Base-by-base conservation (phyloP, 2,113 vertebrate genomes). In the Hyaena hyaena region DNA sequence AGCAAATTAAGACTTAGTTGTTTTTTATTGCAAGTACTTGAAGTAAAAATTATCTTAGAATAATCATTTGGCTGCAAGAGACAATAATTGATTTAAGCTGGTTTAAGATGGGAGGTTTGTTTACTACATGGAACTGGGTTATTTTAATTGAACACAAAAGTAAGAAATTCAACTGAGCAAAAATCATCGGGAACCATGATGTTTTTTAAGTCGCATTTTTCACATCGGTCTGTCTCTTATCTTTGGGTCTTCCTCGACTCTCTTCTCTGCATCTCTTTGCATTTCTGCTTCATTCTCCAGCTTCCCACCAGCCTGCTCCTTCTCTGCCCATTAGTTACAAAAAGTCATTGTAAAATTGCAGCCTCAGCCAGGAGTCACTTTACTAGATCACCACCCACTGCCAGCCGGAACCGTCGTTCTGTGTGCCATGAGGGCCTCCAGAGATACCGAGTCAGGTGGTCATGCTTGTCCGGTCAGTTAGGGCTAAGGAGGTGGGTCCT, bases 41-140 rank as follows among this genome's bases (percentile, higher is more conserved):
- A 95, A 96, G 11, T 93, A 76, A 28, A 80, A 9, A 77, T 93
- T 91, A 85, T 43, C 28, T 93, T 93, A 95, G 48, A 74, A 76
- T 45, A 81, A 55, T 65, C n/a, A 80, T 93, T 45, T 80, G 53
- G 11, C 48, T 95, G 19, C 16, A 61, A 45, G 74, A 95, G n/a
- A 71, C 26, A 33, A 26, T 93, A 77, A 79, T 79, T 82, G 88
- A 68, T 55, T 76, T 88, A 95, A 76, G 24, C 23, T 93, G n/a
- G n/a, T 66, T 66, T 93, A 79, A 86, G 80, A 82, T 87, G 31
- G n/a, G 61, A 69, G 8, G 10, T 79, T 83, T 93, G 71, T 81
- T 93, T 65, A 26, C 24, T 66, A 0, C 10, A 15, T 79, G 43
- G 63, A 73, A 92, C 55, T 76, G 12, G 33, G 12, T 80, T 58